Percentiles rank a stretch among this genome's conserved stretches.
phyloP scores from a whole-genome alignment of 2,888 invertebrate genomes.

The Busseola fusca region DNA sequence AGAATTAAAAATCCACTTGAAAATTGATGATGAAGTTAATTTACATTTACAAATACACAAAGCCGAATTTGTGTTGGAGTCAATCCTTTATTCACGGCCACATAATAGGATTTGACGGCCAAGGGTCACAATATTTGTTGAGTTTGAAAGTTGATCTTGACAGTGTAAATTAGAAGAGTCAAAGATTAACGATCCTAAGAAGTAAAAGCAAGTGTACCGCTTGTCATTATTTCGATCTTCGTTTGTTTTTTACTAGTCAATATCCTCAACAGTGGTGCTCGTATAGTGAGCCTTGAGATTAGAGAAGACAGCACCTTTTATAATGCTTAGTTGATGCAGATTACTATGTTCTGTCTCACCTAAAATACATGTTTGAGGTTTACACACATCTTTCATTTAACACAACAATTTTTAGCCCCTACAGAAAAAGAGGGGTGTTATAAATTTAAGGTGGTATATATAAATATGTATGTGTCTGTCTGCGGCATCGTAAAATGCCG shows the following conservation, averaged over 20 bases:
- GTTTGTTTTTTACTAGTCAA: neutral
- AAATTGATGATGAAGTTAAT: constrained; percentile 36
- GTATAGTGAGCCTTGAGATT: no score
- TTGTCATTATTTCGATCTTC: neutral
- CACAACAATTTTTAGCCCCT: no score
- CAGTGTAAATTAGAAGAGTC: constrained; percentile 8
- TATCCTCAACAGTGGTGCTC: no score
- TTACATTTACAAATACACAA: constrained; percentile 30
- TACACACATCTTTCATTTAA: no score
- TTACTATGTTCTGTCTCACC: no score
- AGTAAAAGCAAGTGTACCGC: neutral
- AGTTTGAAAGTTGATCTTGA: constrained; percentile 2
- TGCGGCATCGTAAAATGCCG: no score
- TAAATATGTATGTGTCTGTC: no score
- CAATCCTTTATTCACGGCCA: constrained; percentile 22
- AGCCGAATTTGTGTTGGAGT: constrained; percentile 21
- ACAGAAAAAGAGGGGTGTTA: no score
- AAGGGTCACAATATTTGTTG: constrained; percentile 1
- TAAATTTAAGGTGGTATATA: no score
- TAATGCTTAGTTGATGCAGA: no score
- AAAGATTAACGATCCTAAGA: neutral
- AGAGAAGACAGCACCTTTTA: no score
- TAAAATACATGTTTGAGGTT: no score
- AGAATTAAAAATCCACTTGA: constrained; percentile 37
- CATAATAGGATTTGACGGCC: constrained; percentile 10